Evolutionary conservation across 2,797 vertebrate genomes (phyloP).

Genomic region (Cynodonichthys magdalenae): DNA sequence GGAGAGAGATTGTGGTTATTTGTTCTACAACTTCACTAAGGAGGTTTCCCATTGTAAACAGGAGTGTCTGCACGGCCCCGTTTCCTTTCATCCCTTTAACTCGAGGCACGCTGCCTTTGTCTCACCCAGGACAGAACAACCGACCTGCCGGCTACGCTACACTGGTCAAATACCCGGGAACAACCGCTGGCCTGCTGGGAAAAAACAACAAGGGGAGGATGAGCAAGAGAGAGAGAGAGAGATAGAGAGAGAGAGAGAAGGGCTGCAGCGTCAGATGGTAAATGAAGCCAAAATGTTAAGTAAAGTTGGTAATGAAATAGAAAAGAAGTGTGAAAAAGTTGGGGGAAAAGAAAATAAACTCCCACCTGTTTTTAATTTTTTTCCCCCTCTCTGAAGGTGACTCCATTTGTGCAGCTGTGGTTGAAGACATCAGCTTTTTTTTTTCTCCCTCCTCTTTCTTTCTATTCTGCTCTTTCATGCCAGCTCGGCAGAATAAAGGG

Average conservation of each 20-base stretch:
- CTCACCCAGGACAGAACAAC: constrained; percentile 71
- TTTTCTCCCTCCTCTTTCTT: constrained; percentile 48
- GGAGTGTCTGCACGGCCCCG: constrained; percentile 71
- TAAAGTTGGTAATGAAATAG: constrained; percentile 54
- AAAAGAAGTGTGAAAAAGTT: constrained; percentile 32
- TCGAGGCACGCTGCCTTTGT: constrained; percentile 74
- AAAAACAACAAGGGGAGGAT: constrained; percentile 43
- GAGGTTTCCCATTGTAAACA: constrained; percentile 80
- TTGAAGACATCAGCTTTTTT: constrained; percentile 35
- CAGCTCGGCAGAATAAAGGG: constrained; percentile 85
- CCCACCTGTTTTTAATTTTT: constrained; percentile 37
- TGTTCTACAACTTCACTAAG: constrained; percentile 76
- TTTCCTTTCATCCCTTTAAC: constrained; percentile 74
- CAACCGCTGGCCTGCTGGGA: constrained; percentile 69
- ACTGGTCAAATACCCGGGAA: constrained; percentile 72
- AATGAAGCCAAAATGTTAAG: constrained; percentile 43
- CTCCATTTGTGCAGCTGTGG: constrained; percentile 47
- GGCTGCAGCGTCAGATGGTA: constrained; percentile 52
- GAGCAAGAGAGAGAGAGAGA: constrained; percentile 26
- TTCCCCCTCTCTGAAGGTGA: constrained; percentile 28
- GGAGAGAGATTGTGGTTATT: constrained; percentile 70
- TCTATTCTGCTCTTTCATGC: constrained; percentile 76
- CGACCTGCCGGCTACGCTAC: constrained; percentile 60
- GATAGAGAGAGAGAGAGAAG: constrained; percentile 29
- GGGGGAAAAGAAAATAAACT: constrained; percentile 12